A percentile compares a stretch with the other conserved stretches of the same genome.
Conservation (phyloP, 2,888 invertebrate species). For the Apocheima hispidaria region DNA sequence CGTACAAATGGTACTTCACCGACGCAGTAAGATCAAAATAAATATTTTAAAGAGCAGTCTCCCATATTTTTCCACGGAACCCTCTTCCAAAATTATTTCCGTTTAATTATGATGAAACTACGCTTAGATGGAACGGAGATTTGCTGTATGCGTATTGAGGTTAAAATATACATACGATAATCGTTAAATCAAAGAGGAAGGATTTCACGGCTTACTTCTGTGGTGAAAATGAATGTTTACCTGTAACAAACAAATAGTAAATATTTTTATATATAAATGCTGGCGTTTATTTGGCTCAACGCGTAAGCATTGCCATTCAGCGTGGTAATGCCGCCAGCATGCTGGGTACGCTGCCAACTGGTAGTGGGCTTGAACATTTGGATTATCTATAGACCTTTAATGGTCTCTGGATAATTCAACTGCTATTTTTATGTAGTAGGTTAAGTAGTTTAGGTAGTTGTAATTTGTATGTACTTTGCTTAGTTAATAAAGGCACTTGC, state of each 20-base stretch:
- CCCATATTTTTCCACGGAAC: conserved; percentile 41
- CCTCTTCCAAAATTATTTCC: background rate
- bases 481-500: too few species aligned
- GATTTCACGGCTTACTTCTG: conserved; percentile 26
- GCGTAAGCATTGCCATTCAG: too few species aligned
- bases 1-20: background rate
- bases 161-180: conserved; percentile 50
- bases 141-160: conserved; percentile 60
- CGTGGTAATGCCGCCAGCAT: too few species aligned
- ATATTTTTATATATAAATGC: too few species aligned
- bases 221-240: conserved; percentile 17
- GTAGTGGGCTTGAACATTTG: too few species aligned
- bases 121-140: conserved; percentile 57
- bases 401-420: too few species aligned
- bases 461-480: too few species aligned
- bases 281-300: too few species aligned
- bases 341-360: too few species aligned
- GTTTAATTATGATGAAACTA: conserved; percentile 39
- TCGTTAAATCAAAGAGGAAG: conserved; percentile 31
- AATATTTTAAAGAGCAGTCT: background rate
- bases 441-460: too few species aligned
- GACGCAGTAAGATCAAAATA: background rate
- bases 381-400: too few species aligned
- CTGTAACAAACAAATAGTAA: conserved; percentile 25
- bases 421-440: too few species aligned